Base-by-base conservation (phyloP, 2,888 invertebrate genomes). In the Troides helena region DNA sequence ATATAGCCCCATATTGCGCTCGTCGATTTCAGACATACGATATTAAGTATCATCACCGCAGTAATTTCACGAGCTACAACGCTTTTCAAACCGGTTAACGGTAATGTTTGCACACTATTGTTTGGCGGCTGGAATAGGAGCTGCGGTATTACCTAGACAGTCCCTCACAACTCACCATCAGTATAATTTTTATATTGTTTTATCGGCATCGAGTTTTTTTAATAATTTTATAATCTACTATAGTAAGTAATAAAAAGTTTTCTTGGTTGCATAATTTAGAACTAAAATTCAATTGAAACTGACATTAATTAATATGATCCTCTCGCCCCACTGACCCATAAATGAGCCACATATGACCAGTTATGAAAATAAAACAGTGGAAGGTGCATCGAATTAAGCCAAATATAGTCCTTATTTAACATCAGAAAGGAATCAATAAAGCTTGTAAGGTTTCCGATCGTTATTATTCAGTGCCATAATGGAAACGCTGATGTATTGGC, bases 301-400 rank as follows among this genome's bases (percentile, higher is more conserved):
- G 59, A 61, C 62, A n/a, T 66, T 46, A 62, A 50, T 57, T 58
- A 62, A 43, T 66, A 50, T 66, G 66, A 69, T 66, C 62, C 23
- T 56, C 21, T 50, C 62, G 62, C 62, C 62, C 66, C 57, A 66
- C 69, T 69, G 65, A 69, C 65, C 65, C 43, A 66, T 66, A 59
- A 69, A 66, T 46, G 23, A 65, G 36, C 57, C 58, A 60, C 61
- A 65, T 65, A 62, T 58, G 58, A 62, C 50, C 25, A 21, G 46
- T 10, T 17, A 23, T 30, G 46, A 36, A 30, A 57, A 36, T 43
- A 17, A 53, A 62, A 62, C 57, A 61, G 62, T 57, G 18, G 57
- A 60, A 64, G 60, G 30, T 46, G 61, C 17, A 36, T 10, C n/a
- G 23, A 50, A 65, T 62, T n/a, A 25, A 21, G 6, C 18, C 57